These are phyloP conservation scores for Idaea aversata DNA, from an alignment of 2,888 invertebrate genomes.

Conservation along the genomic window DNA sequence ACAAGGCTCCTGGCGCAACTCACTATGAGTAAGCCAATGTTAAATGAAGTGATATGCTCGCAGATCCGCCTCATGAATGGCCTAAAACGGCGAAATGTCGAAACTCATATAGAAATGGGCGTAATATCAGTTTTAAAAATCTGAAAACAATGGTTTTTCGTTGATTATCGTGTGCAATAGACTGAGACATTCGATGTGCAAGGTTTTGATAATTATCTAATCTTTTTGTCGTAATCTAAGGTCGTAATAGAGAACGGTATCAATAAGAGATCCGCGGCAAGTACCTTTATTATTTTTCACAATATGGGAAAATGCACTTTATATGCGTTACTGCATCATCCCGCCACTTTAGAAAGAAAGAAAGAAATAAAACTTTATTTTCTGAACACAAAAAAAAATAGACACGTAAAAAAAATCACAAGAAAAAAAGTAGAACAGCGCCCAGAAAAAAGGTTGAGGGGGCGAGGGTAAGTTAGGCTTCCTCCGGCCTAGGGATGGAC, in stretches of 20 bases:
- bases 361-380: too few relatives aligned
- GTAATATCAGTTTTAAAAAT: constrained; percentile 16
- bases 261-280: not conserved
- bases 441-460: too few relatives aligned
- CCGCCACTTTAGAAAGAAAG: too few relatives aligned
- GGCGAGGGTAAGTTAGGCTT: too few relatives aligned
- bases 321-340: too few relatives aligned
- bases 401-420: too few relatives aligned
- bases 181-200: not conserved
- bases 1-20: constrained; percentile 50
- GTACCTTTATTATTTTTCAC: not conserved
- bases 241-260: not conserved
- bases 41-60: constrained; percentile 42
- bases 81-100: constrained; percentile 51
- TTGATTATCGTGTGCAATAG: constrained; percentile 5
- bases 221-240: not conserved
- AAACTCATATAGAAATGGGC: constrained; percentile 30
- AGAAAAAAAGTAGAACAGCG: too few relatives aligned
- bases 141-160: constrained; percentile 17
- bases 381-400: too few relatives aligned
- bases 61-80: constrained; percentile 58
- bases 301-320: too few relatives aligned
- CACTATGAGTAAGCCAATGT: constrained; percentile 41
- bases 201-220: not conserved
- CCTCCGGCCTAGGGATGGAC: too few relatives aligned